Conservation (phyloP, 2,797 vertebrate species). For the Hirundo rustica region DNA sequence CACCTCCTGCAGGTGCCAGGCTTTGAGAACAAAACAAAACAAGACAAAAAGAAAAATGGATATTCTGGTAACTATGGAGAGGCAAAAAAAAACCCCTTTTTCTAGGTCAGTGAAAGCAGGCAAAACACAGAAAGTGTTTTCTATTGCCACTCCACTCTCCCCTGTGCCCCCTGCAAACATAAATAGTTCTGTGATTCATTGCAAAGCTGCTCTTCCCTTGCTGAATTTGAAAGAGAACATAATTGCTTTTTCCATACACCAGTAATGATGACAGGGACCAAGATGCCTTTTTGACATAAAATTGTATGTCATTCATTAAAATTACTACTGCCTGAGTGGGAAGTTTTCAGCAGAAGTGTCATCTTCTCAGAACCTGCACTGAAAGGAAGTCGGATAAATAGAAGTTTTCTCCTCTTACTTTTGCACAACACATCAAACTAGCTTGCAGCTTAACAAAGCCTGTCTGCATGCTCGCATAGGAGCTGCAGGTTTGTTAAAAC, state of each 20-base stretch:
- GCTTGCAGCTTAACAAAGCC: neutral
- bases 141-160: neutral
- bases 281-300: neutral
- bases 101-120: slow-evolving; percentile 53
- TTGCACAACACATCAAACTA: neutral
- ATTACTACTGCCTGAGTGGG: neutral
- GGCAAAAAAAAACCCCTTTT: neutral
- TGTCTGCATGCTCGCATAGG: neutral
- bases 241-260: slow-evolving; percentile 5
- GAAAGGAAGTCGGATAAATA: slow-evolving; percentile 6
- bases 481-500: neutral
- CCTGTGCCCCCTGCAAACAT: neutral
- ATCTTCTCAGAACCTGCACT: neutral
- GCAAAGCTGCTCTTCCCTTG: neutral
- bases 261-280: neutral
- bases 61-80: slow-evolving; percentile 59
- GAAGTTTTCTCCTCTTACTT: neutral
- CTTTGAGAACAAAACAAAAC: slow-evolving; percentile 42
- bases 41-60: slow-evolving; percentile 20
- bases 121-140: slow-evolving; percentile 40
- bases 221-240: slow-evolving; percentile 13
- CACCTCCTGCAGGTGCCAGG: slow-evolving; percentile 38
- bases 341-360: neutral
- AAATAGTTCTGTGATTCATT: slow-evolving; percentile 20
- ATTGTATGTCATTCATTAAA: neutral